Base-by-base conservation (phyloP, 2,888 invertebrate genomes). In the Dascillus cervinus region DNA sequence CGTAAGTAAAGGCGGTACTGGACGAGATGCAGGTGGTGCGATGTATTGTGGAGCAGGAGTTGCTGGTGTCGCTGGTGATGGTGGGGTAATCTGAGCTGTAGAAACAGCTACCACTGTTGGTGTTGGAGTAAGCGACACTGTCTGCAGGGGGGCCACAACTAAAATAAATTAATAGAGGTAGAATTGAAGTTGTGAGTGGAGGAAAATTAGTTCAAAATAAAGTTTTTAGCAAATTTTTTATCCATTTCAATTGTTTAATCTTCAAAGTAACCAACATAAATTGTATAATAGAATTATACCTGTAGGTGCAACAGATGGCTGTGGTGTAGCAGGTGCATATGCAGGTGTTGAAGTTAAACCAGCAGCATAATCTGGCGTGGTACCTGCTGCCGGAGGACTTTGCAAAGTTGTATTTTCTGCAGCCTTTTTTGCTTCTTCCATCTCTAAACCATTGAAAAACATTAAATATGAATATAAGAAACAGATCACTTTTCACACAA, bases 351-450 rank as follows among this genome's bases (percentile, higher is more conserved):
- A 71, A 3, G 79, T 71, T 13, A 87, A 66, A 6, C 86, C 86
- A 30, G 82, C 83, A 5, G 88, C 88, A 60, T 89, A 89, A 60
- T 89, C 88, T 1, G 88, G 88, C 3, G 87, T 85, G 0, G 66
- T 47, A 12, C 59, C 47, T 2, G 62, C 42, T 1, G 60, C 37
- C 19, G 51, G 53, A 10, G 56, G 58, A 17, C 60, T 60, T 43
- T 58, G 62, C 37, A 59, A 59, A 6, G 60, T 21, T 1, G 56
- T 46, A 26, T 52, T 62, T 48, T 66, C 69, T 40, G 76, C 75
- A 3, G 70, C 66, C 43, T 78, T 78, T 53, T 75, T 78, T 23
- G 73, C 77, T 47, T 75, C 81, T 53, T 81, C 82, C 25, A 79
- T 52, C 52, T 81, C 81, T 66, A 58, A 27, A n/a, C n/a, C n/a